Evolutionary conservation across 2,888 invertebrate genomes (phyloP).

Genomic region (Zygaena filipendulae): DNA sequence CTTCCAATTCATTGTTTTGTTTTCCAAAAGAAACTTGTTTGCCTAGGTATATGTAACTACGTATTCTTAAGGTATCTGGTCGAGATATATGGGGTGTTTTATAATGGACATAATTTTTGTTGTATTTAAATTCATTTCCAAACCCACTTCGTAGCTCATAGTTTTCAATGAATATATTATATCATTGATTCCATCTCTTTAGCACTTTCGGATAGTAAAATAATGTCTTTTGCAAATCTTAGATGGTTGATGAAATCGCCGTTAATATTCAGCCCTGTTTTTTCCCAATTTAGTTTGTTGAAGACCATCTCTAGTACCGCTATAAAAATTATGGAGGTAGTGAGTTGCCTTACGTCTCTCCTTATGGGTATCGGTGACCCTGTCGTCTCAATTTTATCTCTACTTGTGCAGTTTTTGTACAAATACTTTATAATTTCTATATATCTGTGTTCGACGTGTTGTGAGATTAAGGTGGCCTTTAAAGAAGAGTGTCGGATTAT

Average conservation of each 20-base stretch:
- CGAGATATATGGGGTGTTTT: constrained; percentile 1
- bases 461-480: neutral
- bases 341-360: neutral
- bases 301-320: too few species aligned
- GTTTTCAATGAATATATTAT: too few species aligned
- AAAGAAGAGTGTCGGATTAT: neutral
- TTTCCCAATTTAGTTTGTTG: too few species aligned
- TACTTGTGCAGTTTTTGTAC: neutral
- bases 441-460: neutral
- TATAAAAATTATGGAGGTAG: too few species aligned
- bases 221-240: too few species aligned
- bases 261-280: too few species aligned
- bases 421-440: neutral
- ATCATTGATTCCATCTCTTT: too few species aligned
- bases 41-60: constrained; percentile 1
- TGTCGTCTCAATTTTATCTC: neutral
- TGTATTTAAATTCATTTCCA: too few species aligned
- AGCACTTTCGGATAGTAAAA: too few species aligned
- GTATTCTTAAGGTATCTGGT: neutral
- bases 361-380: neutral
- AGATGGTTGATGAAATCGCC: too few species aligned
- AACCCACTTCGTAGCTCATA: too few species aligned
- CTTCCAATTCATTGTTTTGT: constrained; percentile 1
- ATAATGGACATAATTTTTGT: too few species aligned
- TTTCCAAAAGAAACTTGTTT: neutral